These are phyloP conservation scores for Salvelinus alpinus DNA, from an alignment of 2,113 vertebrate species.

Conservation along the genomic window DNA sequence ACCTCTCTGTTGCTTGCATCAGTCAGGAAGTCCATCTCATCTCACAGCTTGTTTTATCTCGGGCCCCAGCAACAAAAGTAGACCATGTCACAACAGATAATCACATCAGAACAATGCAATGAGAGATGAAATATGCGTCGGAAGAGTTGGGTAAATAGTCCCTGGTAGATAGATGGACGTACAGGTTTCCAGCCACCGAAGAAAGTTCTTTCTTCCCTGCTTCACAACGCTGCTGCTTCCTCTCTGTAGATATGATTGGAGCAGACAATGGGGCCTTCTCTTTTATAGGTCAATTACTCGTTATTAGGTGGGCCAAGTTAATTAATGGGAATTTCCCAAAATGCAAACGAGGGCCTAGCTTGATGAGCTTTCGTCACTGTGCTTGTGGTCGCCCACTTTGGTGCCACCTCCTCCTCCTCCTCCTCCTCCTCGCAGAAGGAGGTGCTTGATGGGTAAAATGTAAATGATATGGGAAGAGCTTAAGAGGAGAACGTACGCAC, in stretches of 20 bases:
- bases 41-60: constrained; percentile 64
- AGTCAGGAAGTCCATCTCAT: constrained; percentile 69
- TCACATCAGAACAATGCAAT: constrained; percentile 71
- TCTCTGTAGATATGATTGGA: constrained; percentile 81
- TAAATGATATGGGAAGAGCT: constrained; percentile 72
- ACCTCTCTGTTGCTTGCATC: constrained; percentile 77
- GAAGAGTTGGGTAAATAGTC: constrained; percentile 36
- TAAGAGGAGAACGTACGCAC: constrained; percentile 37
- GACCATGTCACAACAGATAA: constrained; percentile 78
- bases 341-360: constrained; percentile 73
- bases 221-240: constrained; percentile 74
- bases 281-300: constrained; percentile 91
- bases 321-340: constrained; percentile 81
- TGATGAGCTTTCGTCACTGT: constrained; percentile 71
- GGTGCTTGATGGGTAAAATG: constrained; percentile 70
- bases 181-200: constrained; percentile 49
- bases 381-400: constrained; percentile 18
- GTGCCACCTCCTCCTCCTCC: constrained; percentile 28
- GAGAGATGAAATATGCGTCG: constrained; percentile 36
- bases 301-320: constrained; percentile 86
- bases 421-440: constrained; percentile 45
- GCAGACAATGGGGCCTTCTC: constrained; percentile 82
- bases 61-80: constrained; percentile 50
- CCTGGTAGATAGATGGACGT: constrained; percentile 35
- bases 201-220: constrained; percentile 60